These are phyloP conservation scores for Graptemys geographica DNA, from an alignment of 2,797 vertebrate genomes.

Conservation along the genomic window DNA sequence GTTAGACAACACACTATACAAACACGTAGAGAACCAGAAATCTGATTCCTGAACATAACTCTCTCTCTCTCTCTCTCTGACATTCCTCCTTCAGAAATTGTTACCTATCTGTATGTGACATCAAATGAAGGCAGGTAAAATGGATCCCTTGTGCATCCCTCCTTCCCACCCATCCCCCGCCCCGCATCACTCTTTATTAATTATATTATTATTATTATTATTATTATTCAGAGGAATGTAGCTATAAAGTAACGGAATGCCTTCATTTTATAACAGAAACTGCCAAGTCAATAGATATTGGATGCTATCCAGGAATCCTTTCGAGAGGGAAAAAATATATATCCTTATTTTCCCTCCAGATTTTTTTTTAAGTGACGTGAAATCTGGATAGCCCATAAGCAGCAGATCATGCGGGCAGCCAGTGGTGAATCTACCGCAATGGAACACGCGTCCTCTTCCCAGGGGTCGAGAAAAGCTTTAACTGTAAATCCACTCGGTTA, in stretches of 20 bases:
- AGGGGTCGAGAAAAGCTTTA: neutral
- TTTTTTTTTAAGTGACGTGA: neutral
- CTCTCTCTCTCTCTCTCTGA: neutral
- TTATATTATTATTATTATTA: no score
- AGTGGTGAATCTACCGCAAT: neutral
- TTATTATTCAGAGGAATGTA: slow-evolving; percentile 28
- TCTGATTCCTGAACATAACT: rapidly evolving
- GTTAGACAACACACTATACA: neutral
- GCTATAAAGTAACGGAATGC: neutral
- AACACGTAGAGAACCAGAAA: neutral
- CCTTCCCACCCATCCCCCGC: neutral
- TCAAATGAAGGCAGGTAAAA: slow-evolving; percentile 4
- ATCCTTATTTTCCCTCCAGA: neutral
- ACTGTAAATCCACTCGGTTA: slow-evolving; percentile 59
- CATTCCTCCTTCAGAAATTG: neutral
- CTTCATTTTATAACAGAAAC: slow-evolving; percentile 16
- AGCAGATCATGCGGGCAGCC: neutral
- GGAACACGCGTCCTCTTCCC: neutral
- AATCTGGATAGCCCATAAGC: neutral
- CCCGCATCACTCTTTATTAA: neutral
- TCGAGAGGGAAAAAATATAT: neutral
- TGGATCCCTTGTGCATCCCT: neutral
- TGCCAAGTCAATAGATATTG: neutral
- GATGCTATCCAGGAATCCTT: neutral
- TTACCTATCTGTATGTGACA: neutral